phyloP scores from a whole-genome alignment of 2,888 invertebrate genomes.

The Acheta domesticus region DNA sequence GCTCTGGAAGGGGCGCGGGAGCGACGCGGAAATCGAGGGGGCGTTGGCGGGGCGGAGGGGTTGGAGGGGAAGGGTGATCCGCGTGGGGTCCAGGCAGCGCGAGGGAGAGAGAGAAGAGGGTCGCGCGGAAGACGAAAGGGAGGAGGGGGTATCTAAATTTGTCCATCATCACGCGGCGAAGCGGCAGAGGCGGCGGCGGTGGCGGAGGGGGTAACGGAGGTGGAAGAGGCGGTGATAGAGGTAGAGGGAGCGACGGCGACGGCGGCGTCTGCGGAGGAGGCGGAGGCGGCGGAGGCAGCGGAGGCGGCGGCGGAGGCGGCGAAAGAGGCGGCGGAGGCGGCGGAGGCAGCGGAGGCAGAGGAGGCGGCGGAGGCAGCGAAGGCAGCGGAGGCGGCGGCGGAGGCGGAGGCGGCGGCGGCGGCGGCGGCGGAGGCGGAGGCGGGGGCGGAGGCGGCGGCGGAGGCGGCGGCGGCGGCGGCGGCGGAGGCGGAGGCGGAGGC shows the following conservation, averaged over 20 bases:
- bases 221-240: neutral
- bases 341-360: no score
- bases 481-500: neutral
- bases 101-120: neutral
- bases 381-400: no score
- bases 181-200: neutral
- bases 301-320: neutral
- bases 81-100: neutral
- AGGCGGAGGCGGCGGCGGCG: neutral
- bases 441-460: neutral
- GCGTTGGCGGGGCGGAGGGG: no score
- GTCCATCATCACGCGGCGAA: constrained; percentile 7
- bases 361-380: no score
- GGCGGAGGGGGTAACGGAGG: neutral
- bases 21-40: no score
- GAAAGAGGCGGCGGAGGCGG: no score
- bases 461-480: neutral
- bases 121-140: neutral
- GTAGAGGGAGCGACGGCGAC: neutral
- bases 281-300: neutral
- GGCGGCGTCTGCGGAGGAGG: neutral
- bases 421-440: neutral
- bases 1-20: no score
- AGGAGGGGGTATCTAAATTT: neutral
- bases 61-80: neutral